Evolutionary conservation across 30 jellyfish, hydroid and myxozoan species (phyloP), one percentile per base, ranked within the genome.

Genomic region (Phacellophora camtschatica): DNA sequence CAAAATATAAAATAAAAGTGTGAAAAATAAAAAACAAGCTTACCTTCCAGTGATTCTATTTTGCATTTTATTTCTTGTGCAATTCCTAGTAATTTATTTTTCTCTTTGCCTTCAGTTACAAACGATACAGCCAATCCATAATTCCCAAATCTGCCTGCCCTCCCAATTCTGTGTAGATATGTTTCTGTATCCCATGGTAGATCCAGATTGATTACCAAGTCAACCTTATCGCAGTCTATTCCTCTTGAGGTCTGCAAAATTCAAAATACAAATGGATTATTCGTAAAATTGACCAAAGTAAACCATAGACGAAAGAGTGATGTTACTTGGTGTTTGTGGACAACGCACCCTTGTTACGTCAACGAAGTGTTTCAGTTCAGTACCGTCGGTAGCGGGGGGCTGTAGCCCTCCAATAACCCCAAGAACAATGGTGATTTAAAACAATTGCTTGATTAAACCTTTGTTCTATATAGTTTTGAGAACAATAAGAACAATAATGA

Each of bases 141-240:
- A 20, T 87, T 71, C 2, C 99, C 99, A 49, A 74, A 94, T 31
- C 99, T 87, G 19, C 99, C 99, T 16, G 97, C 96, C 18, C 99
- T 77, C 9, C 99, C 99, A 50, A 94, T 72, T 12, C 99, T 97
- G 36, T 94, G 99, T 22, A 94, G 97, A 55, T 94, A 94, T 20
- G 99, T 94, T 34, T 94, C 99, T 13, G 89, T 57, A 64, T 94
- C 97, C 97, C 99, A 87, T 1, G 99, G 99, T 54, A 94, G 56
- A 61, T 94, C 99, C 34, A 94, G 89, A 59, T 94, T 94, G 85
- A 94, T 59, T 9, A 94, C 99, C 37, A 94, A 72, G 77, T 88
- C 90, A 31, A 94, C 97, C 53, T 82, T 83, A 62, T 94, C 97
- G 24, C 97, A 87, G 61, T 94, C 99, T 6, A 94, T 88, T 16